Evolutionary conservation across 64 coral and sea anemone species (phyloP).

Genomic region (Anthopleura sola): DNA sequence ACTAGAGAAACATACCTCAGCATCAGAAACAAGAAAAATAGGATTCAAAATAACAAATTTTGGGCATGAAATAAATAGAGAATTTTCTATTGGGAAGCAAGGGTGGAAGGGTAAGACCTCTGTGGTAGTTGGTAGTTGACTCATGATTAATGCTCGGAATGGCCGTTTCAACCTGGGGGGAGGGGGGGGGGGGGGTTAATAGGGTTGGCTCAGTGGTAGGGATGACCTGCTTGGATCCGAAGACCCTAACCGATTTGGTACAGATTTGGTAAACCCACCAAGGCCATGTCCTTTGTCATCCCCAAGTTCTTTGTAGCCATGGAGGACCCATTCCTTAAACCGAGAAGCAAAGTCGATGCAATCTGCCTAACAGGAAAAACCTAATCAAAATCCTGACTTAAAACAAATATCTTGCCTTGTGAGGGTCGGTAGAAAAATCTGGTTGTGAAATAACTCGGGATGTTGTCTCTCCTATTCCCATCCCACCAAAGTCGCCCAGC

Average conservation of each 20-base stretch:
- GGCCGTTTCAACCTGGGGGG: too few species aligned
- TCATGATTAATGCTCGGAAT: too few species aligned
- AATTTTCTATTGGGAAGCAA: too few species aligned
- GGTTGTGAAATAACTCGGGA: background rate
- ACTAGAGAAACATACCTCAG: slow-evolving; percentile 22
- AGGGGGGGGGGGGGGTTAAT: too few species aligned
- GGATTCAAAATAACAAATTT: too few species aligned
- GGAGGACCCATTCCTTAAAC: background rate
- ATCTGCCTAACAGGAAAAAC: background rate
- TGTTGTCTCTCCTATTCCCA: slow-evolving; percentile 50
- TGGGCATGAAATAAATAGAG: too few species aligned
- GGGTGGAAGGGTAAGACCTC: too few species aligned
- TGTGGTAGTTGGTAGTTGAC: too few species aligned
- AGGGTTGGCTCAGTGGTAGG: too few species aligned
- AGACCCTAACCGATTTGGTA: too few species aligned
- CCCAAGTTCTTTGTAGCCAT: background rate
- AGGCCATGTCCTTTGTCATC: background rate
- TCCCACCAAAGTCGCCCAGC: slow-evolving; percentile 38
- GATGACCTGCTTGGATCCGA: too few species aligned
- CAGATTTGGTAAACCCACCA: background rate
- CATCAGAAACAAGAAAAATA: too few species aligned
- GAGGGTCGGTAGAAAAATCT: slow-evolving; percentile 30
- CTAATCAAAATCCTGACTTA: background rate
- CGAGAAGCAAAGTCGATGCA: background rate
- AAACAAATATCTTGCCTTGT: slow-evolving; percentile 23